Evolutionary conservation across 2,888 invertebrate species (phyloP), one percentile per base, ranked within the genome.

Genomic region (Phoenoteleia sp.): DNA sequence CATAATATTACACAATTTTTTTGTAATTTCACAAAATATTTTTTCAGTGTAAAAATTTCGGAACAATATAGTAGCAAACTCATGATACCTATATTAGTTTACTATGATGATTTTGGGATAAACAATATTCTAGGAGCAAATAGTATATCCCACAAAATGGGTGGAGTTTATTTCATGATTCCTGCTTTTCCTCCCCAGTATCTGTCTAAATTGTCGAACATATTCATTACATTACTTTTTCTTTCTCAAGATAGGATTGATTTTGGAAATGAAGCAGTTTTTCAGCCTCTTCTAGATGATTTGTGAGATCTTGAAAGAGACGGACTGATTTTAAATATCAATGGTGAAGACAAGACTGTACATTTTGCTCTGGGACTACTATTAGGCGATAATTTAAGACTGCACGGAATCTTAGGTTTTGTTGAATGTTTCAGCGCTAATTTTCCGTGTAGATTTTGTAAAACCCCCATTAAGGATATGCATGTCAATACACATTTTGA

Each of bases 101-200:
- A 88, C 64, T 86, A 75, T 54, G 87, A 88, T 74, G 87, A 87
- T 66, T 86, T 81, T 66, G 66, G 72, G 17, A 52, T 76, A 0
- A 79, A 82, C 36, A 87, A 87, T 56, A 49, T 62, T 11, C 42
- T 77, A 13, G 86, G 85, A 15, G 39, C 74, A 13, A 60, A 77
- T 27, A 79, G 47, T 52, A 56, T 69, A 9, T 15, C 64, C 9
- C 52, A 66, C 54, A 83, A 87, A 66, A 64, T 79, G 17, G 83
- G 83, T 13, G 85, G 77, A 19, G 75, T 85, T 11, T 87, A 85
- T 36, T 81, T 52, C 9, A 81, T 29, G 19, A 77, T 87, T 7
- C 77, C 84, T 3, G 60, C 56, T 11, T 74, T 86, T 19, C 86
- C 87, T 27, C 62, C 67, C 17, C 66, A 82, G 6, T 81, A 39